These are phyloP conservation scores for Trogon melanurus DNA, from an alignment of 2,113 vertebrate species.

Conservation along the genomic window DNA sequence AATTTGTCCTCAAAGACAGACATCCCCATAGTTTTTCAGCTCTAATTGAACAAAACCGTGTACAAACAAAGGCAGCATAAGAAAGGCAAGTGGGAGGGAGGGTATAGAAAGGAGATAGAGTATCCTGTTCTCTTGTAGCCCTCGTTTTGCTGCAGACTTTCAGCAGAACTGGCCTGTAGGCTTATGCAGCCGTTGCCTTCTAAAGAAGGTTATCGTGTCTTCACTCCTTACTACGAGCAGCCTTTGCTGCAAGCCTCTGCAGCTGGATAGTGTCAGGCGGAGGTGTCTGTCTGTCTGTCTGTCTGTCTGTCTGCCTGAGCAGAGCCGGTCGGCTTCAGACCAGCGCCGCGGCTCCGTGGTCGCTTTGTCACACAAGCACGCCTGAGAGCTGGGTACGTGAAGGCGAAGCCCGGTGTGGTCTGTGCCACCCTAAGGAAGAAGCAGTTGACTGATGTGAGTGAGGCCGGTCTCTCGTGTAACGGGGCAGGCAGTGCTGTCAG, in stretches of 20 bases:
- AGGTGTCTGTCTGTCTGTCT: background rate
- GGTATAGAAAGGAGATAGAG: background rate
- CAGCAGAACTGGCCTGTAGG: background rate
- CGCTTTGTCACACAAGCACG: background rate
- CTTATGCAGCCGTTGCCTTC: background rate
- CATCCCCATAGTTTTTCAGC: background rate
- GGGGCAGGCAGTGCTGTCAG: background rate
- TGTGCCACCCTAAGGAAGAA: background rate
- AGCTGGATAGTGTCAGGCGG: background rate
- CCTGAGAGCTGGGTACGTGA: background rate
- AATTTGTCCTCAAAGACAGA: background rate
- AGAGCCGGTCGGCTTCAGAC: too few species aligned
- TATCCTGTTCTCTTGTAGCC: background rate
- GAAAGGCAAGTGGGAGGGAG: background rate
- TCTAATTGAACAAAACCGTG: background rate
- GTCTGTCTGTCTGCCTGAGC: background rate
- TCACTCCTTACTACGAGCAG: background rate
- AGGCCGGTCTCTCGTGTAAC: background rate
- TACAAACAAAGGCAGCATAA: background rate
- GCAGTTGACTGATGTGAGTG: background rate
- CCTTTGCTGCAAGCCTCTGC: background rate
- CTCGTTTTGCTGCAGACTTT: background rate
- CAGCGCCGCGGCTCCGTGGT: accelerated
- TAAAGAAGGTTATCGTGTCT: background rate
- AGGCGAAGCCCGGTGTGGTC: background rate